Base-by-base conservation (phyloP, 2,113 vertebrate species). In the Gobio gobio region DNA sequence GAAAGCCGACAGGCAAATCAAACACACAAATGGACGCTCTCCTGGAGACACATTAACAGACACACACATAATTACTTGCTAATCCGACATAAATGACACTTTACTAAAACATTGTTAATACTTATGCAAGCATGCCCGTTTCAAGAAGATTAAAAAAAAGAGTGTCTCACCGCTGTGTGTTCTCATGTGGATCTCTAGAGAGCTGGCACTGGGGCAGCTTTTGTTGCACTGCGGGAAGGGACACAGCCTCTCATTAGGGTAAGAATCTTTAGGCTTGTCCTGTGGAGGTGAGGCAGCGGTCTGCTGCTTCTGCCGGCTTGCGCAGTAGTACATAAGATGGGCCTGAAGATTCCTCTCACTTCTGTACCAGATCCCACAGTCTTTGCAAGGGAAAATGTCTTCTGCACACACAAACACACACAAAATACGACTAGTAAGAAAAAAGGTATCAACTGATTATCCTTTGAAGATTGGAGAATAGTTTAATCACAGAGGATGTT, bases 351-450 rank as follows among this genome's bases (percentile, higher is more conserved):
- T 99, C 26, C 98, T 93, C 92, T 99, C 98, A 0, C 97, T 99
- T 2, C 98, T 95, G 92, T 99, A 99, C 98, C 98, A 99, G 91
- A 99, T 99, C 56, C 98, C 98, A 0, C 98, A 99, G 93, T 99
- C 97, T 91, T 99, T 99, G 88, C 98, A 99, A 0, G 98, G 98
- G 85, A 99, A 99, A 82, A 99, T 95, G 2, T 99, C 98, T 93
- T 99, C 98, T 99, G 95, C 26, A 79, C 72, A 76, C 29, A 82
- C 61, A 77, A 12, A 59, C 8, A n/a, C 59, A 43, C 59, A 56
- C 4, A 78, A 78, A 82, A 45, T 26, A n/a, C 7, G 16, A 49
- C n/a, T 58, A 24, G n/a, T 58, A 10, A 54, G n/a, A 10, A 58
- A 20, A 72, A 76, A 18, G 47, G 13, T 2, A 75, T 74, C 56